Evolutionary conservation across 2,113 vertebrate species (phyloP).

Genomic region (Pachycephala philippinensis): DNA sequence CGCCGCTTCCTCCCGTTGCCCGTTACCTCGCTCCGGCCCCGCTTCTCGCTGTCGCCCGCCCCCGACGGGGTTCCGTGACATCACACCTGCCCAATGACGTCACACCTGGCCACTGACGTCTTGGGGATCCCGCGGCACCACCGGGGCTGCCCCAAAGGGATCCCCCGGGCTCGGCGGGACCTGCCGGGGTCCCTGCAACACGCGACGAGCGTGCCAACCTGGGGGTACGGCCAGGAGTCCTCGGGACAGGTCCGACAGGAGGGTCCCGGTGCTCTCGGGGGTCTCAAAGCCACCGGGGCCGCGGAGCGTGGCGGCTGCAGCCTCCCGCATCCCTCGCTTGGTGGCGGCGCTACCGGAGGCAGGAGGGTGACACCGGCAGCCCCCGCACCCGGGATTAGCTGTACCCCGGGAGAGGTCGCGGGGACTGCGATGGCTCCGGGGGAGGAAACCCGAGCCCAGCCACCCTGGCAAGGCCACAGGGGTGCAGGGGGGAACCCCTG

Average conservation of each 20-base stretch:
- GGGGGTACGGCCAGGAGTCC: rapidly evolving
- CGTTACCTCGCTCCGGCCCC: neutral
- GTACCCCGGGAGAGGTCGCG: neutral
- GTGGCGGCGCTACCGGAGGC: neutral
- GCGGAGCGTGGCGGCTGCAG: rapidly evolving
- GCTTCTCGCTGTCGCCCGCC: neutral
- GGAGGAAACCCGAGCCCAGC: neutral
- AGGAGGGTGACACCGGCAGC: neutral
- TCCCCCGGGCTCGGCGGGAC: neutral
- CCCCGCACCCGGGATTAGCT: conserved; percentile 28
- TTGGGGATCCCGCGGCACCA: conserved; percentile 75
- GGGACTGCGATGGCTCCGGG: neutral
- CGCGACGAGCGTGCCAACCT: no score
- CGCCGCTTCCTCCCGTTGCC: neutral
- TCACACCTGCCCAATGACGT: conserved; percentile 32
- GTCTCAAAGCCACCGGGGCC: neutral
- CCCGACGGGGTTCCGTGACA: neutral
- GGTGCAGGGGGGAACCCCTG: neutral
- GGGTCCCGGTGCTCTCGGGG: rapidly evolving
- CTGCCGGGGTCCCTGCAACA: neutral
- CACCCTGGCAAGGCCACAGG: neutral
- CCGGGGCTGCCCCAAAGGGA: neutral
- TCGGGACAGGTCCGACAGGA: rapidly evolving
- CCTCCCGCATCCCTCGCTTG: neutral
- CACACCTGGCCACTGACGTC: conserved; percentile 70